Conservation (phyloP, 2,888 invertebrate genomes). For the Nomada ferruginata region DNA sequence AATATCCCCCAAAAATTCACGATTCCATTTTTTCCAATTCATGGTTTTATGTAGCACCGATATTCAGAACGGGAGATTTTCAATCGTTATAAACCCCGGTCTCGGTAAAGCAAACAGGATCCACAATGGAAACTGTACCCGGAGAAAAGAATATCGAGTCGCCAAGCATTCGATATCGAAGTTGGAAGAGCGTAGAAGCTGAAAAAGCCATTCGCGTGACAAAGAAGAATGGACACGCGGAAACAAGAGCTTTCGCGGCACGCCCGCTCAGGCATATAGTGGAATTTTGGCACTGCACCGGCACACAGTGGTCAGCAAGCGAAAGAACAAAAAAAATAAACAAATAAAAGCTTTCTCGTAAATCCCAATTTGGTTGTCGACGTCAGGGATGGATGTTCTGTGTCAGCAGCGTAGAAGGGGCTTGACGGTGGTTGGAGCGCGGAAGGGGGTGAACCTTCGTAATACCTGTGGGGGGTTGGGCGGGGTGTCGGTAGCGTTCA, state of each 20-base stretch:
- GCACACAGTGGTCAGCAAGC: slow-evolving; percentile 3
- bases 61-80: background rate
- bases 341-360: slow-evolving; percentile 63
- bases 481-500: slow-evolving; percentile 27
- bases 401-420: slow-evolving; percentile 48
- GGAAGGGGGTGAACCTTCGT: slow-evolving; percentile 33
- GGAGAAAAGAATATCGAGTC: background rate
- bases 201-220: slow-evolving; percentile 10
- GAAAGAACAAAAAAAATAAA: background rate
- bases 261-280: slow-evolving; percentile 37
- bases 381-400: slow-evolving; percentile 64
- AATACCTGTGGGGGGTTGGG: slow-evolving; percentile 33
- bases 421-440: background rate
- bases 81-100: background rate
- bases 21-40: background rate
- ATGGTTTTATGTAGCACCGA: background rate
- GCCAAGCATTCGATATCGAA: background rate
- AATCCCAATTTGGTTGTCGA: slow-evolving; percentile 75
- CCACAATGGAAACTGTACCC: background rate
- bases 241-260: slow-evolving; percentile 18
- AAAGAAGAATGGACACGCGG: slow-evolving; percentile 24
- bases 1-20: background rate
- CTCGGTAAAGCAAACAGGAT: background rate
- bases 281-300: slow-evolving; percentile 43
- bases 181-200: background rate